Percentiles rank a stretch among this genome's conserved stretches.
phyloP scores from a whole-genome alignment of 2,888 invertebrate genomes.

The Hartigia nigra region DNA sequence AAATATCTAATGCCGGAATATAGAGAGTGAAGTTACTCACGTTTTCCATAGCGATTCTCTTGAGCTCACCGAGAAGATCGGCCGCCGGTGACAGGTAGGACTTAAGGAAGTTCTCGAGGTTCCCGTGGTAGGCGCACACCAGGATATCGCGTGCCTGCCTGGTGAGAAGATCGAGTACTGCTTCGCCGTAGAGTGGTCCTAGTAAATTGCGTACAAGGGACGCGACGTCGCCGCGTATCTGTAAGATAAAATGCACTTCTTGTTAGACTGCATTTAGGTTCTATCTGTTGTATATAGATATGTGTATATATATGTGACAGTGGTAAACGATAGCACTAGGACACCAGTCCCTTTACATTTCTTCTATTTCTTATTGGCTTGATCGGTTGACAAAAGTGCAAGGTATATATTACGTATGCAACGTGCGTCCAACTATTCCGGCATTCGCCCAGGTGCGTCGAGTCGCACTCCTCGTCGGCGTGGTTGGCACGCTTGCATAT shows the following conservation, averaged over 20 bases:
- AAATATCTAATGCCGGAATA: neutral
- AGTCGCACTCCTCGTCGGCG: neutral
- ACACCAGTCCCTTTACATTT: neutral
- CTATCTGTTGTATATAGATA: neutral
- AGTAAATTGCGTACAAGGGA: slow-evolving; percentile 73
- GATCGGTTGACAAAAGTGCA: neutral
- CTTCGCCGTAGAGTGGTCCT: slow-evolving; percentile 73
- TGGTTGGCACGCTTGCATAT: neutral
- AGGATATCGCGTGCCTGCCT: slow-evolving; percentile 78
- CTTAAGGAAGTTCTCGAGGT: slow-evolving; percentile 72
- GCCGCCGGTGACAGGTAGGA: slow-evolving; percentile 74
- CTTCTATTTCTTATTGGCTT: neutral
- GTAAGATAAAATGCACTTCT: slow-evolving; percentile 26
- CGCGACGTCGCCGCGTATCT: slow-evolving; percentile 58
- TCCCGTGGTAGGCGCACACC: slow-evolving; percentile 74
- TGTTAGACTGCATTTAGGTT: neutral
- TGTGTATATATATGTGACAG: neutral
- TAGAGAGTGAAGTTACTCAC: slow-evolving; percentile 40
- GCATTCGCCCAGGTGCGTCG: slow-evolving; percentile 8
- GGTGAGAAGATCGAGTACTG: slow-evolving; percentile 71
- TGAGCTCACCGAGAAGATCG: slow-evolving; percentile 69
- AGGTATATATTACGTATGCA: neutral
- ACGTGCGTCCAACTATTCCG: neutral
- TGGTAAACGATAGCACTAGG: neutral
- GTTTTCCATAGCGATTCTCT: slow-evolving; percentile 58